Conservation (phyloP, 1,140 invertebrate genomes). For the Orchesella cincta region DNA sequence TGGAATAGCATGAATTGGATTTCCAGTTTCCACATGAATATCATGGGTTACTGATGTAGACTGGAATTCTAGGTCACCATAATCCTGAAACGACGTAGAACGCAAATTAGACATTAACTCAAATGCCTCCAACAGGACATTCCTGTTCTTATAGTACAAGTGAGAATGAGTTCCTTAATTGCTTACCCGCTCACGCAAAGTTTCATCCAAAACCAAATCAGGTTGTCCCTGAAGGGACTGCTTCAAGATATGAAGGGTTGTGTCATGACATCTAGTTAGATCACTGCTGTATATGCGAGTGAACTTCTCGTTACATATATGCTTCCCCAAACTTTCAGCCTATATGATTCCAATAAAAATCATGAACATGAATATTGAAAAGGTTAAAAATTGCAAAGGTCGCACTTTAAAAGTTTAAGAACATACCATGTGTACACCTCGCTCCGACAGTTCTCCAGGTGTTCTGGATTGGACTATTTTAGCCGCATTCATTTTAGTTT, state of each 20-base stretch:
- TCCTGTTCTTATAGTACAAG: constrained; percentile 6
- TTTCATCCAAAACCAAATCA: constrained; percentile 4
- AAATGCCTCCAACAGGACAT: neutral
- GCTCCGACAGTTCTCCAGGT: constrained; percentile 39
- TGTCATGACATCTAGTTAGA: constrained; percentile 43
- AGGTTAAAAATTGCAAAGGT: too few species aligned
- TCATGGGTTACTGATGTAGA: constrained; percentile 1
- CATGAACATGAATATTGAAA: neutral
- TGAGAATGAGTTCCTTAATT: neutral
- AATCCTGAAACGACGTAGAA: constrained; percentile 35
- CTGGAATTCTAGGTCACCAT: constrained; percentile 45
- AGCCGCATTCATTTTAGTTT: constrained; percentile 43
- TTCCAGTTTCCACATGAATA: neutral
- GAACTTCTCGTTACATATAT: constrained; percentile 39
- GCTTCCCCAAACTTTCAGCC: constrained; percentile 40
- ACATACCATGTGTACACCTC: constrained; percentile 42
- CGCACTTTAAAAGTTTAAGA: neutral
- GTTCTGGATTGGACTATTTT: constrained; percentile 42
- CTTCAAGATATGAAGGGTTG: constrained; percentile 41
- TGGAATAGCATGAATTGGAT: constrained; percentile 35
- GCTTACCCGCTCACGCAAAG: constrained; percentile 40
- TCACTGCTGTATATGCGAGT: constrained; percentile 42
- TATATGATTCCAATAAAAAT: constrained; percentile 18
- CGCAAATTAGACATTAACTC: neutral
- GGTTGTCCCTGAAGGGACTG: constrained; percentile 32